phyloP scores from a whole-genome alignment of 2,888 invertebrate species.

The Rhabditoides inermis region DNA sequence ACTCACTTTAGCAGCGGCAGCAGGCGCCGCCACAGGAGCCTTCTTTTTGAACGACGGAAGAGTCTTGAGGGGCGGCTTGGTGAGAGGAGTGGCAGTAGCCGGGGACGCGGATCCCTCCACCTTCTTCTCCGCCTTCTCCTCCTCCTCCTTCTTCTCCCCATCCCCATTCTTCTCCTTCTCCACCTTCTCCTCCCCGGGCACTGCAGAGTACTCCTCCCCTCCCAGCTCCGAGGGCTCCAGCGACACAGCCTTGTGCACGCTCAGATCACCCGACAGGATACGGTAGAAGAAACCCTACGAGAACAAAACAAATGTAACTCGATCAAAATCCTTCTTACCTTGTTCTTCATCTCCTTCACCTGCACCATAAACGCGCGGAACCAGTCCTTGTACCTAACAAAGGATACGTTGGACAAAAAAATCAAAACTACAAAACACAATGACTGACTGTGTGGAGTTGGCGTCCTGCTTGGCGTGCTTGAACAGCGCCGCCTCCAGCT shows the following conservation, averaged over 20 bases:
- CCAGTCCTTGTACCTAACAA: slow-evolving; percentile 9
- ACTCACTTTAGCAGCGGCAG: neutral
- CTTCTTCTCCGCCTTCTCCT: no score
- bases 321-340: slow-evolving; percentile 5
- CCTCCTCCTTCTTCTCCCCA: no score
- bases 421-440: neutral
- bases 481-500: slow-evolving; percentile 12
- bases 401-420: slow-evolving; percentile 4
- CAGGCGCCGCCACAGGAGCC: slow-evolving; percentile 1
- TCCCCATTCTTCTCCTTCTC: no score
- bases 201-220: slow-evolving; percentile 4
- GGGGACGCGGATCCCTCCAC: no score
- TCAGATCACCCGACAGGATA: slow-evolving; percentile 3
- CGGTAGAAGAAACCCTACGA: slow-evolving; percentile 7
- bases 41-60: slow-evolving; percentile 1
- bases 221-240: slow-evolving; percentile 1
- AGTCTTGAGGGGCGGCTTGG: neutral
- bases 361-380: slow-evolving; percentile 6
- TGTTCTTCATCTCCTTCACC: slow-evolving; percentile 9
- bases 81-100: neutral
- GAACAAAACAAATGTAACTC: neutral
- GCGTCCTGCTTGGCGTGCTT: neutral
- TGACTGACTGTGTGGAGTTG: neutral
- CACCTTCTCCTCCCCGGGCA: neutral
- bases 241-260: neutral